Base-by-base conservation (phyloP, 2,797 vertebrate species). In the Borostomias antarcticus region DNA sequence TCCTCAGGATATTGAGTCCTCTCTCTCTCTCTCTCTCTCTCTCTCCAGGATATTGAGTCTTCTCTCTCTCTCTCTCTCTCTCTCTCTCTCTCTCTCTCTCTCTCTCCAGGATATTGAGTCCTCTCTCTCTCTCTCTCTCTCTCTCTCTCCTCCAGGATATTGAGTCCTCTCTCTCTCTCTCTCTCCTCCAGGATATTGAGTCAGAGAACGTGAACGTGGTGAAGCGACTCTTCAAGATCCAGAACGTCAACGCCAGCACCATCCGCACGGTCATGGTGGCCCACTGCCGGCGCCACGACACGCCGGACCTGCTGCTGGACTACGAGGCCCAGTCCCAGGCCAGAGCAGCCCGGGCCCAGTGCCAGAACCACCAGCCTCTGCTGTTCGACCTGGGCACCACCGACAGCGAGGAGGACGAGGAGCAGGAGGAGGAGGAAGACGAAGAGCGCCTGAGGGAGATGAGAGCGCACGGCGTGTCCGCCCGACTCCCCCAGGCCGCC, bases 241-340 rank as follows among this genome's bases (percentile, higher is more conserved):
- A 99, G 89, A 99, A 99, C 87, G 81, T 97, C 68, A 99, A 98
- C 0, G 96, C 96, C 82, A 99, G 97, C 90, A 97, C 95, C 54
- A 95, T 99, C 78, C 96, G 98, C 61, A 98, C 96, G 0, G 96
- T 98, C 68, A 98, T 98, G 96, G 96, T 99, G 81, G 98, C 96
- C 0, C 96, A 98, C 90, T 96, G 96, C 76, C 91, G 92, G 65
- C 94, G 95, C 0, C 96, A 97, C 0, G 91, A 96, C 77, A 90
- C 83, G 59, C 95, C 98, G 0, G 96, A 96, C 78, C 84, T 97
- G 65, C 89, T 97, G 74, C 89, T 95, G 79, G 94, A 95, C 72
- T 92, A 93, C 0, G 91, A 93, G 47, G 92, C 92, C 40, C 93
- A 93, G 58, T 85, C 81, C 0, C 89, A 88, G 64, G 70, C 87